A percentile compares a stretch with the other conserved stretches of the same genome.
Evolutionary conservation across 1,140 invertebrate species (phyloP).

Genomic region (Delia radicum): DNA sequence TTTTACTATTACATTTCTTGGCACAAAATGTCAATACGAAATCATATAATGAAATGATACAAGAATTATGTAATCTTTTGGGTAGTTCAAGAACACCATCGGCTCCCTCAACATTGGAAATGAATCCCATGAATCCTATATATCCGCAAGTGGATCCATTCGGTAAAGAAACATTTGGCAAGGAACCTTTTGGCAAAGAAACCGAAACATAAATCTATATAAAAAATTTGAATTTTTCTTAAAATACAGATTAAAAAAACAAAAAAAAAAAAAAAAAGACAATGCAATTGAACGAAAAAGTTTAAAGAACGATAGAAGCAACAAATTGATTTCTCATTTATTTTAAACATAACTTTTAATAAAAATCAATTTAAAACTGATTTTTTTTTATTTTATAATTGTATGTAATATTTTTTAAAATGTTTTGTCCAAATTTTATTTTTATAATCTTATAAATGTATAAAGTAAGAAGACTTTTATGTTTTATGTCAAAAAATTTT

Average conservation of each 20-base stretch:
- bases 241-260: background rate
- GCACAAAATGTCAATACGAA: conserved; percentile 83
- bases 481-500: background rate
- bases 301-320: conserved; percentile 3
- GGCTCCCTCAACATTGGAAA: conserved; percentile 79
- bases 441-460: background rate
- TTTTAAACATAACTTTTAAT: background rate
- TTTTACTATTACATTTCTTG: conserved; percentile 76
- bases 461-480: background rate
- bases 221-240: background rate
- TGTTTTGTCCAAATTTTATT: background rate
- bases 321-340: conserved; percentile 27
- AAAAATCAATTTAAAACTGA: background rate
- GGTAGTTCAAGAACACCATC: conserved; percentile 73
- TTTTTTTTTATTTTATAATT: conserved; percentile 3
- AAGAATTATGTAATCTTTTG: conserved; percentile 63
- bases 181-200: conserved; percentile 61
- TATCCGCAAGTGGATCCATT: conserved; percentile 77
- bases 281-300: background rate
- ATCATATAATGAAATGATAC: conserved; percentile 74
- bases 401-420: background rate
- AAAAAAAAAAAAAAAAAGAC: background rate
- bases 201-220: conserved; percentile 68
- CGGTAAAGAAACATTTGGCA: conserved; percentile 63
- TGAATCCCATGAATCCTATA: conserved; percentile 66